Conservation (phyloP, 2,113 vertebrate species). For the Indicator indicator region DNA sequence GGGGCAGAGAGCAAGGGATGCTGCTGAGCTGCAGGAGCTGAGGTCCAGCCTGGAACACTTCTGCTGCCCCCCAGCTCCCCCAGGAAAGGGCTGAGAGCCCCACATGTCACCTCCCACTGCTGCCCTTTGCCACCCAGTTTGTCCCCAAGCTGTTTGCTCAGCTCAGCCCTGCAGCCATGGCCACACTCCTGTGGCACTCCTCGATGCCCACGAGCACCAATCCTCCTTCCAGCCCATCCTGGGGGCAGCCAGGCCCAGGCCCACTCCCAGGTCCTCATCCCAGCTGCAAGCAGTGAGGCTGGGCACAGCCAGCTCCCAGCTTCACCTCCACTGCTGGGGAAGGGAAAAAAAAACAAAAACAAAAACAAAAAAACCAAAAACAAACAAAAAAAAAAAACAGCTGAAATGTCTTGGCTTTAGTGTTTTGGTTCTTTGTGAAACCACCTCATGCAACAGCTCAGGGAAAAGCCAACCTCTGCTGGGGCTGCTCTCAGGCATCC, state of each 20-base stretch:
- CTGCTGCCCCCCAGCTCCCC: background rate
- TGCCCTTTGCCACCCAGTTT: background rate
- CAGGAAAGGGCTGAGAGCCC: background rate
- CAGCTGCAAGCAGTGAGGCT: background rate
- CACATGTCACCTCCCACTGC: accelerated
- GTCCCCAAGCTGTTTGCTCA: background rate
- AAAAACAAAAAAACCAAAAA: no score
- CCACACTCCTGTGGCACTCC: accelerated
- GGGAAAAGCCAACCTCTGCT: background rate
- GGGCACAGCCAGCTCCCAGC: background rate
- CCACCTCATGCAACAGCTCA: background rate
- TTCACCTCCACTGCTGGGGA: background rate
- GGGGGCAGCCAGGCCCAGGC: no score
- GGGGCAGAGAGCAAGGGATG: accelerated
- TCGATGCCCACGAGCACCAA: background rate
- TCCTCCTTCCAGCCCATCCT: no score
- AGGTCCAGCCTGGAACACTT: accelerated
- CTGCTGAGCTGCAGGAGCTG: background rate
- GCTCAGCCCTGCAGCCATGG: background rate
- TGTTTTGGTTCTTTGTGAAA: conserved; percentile 2
- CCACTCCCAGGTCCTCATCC: background rate
- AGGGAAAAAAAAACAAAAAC: background rate
- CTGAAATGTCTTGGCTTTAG: conserved; percentile 3
- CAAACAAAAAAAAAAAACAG: background rate
- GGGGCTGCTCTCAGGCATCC: background rate